A percentile compares a stretch with the other conserved stretches of the same genome.
Evolutionary conservation across 2,888 invertebrate genomes (phyloP).

Genomic region (Oxycera nigricornis): DNA sequence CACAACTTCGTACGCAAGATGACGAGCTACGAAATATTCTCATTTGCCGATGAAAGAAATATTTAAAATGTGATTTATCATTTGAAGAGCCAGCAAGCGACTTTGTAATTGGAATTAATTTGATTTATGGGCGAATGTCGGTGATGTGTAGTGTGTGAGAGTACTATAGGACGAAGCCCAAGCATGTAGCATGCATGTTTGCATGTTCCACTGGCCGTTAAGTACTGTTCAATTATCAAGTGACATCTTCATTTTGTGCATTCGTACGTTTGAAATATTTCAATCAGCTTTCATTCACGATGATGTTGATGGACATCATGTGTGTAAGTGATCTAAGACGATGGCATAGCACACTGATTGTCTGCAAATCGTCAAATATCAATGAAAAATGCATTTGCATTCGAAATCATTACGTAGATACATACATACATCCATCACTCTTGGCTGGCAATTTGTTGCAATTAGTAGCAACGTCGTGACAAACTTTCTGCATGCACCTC

Average conservation of each 20-base stretch:
- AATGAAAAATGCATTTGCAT: slow-evolving; percentile 27
- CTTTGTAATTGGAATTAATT: slow-evolving; percentile 48
- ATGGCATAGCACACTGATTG: too few relatives aligned
- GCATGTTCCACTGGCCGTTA: neutral
- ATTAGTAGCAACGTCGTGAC: slow-evolving; percentile 20
- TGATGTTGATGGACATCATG: neutral
- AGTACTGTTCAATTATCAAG: slow-evolving; percentile 34
- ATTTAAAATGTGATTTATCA: slow-evolving; percentile 47
- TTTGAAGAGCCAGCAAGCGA: slow-evolving; percentile 37
- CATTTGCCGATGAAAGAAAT: slow-evolving; percentile 43
- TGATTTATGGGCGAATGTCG: slow-evolving; percentile 45
- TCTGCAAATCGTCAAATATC: slow-evolving; percentile 22
- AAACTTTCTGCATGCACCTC: slow-evolving; percentile 19
- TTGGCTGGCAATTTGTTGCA: slow-evolving; percentile 30
- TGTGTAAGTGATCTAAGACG: neutral
- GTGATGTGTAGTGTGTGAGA: slow-evolving; percentile 13
- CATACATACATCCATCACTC: slow-evolving; percentile 20
- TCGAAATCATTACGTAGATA: neutral
- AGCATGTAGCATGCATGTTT: neutral
- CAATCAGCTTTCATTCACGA: slow-evolving; percentile 42
- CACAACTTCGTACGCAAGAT: neutral
- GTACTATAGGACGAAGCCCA: neutral
- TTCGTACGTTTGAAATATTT: slow-evolving; percentile 44
- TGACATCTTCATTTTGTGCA: slow-evolving; percentile 45
- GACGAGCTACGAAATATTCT: slow-evolving; percentile 21